Evolutionary conservation across 2,888 invertebrate species (phyloP), one percentile per base, ranked within the genome.

Genomic region (Eremobia ochroleuca): DNA sequence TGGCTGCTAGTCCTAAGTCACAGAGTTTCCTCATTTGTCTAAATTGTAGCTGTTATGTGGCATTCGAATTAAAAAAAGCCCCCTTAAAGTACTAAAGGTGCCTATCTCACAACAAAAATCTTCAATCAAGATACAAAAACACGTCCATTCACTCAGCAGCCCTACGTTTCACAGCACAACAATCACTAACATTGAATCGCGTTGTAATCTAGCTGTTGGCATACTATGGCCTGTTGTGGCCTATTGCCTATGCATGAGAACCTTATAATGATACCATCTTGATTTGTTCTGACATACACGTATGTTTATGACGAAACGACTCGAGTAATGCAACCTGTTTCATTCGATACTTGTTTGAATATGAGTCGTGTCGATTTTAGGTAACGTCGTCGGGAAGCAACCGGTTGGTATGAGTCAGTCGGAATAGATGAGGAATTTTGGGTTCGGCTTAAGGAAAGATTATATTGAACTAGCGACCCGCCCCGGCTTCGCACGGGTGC

Each of bases 181-280:
- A 70, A 76, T 82, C 74, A 91, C 90, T 90, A 88, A 73, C 90
- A 91, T 90, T 90, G 86, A 90, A 90, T 91, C 80, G 83, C 73
- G 74, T 68, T 75, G 74, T 79, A 79, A 70, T 80, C 71, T 83
- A 83, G 64, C 72, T 65, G 79, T 73, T 70, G 72, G 59, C 68
- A 79, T 82, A 82, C 66, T 82, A 37, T 25, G 34, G 76, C 55
- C 52, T 76, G 76, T 67, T 55, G 55, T 55, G 65, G 68, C 55
- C 79, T 68, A 58, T 80, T 81, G 77, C 75, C 74, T 82, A 83
- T 86, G 77, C 81, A 86, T 89, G 85, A 85, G 84, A 87, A 88
- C 81, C 34, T 66, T 58, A 66, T 85, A 80, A 87, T 82, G 85
- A 79, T 81, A 80, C 76, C 67, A 88, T 88, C 88, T 77, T 76